Base-by-base conservation (phyloP, 2,113 vertebrate genomes). In the Corapipo altera region DNA sequence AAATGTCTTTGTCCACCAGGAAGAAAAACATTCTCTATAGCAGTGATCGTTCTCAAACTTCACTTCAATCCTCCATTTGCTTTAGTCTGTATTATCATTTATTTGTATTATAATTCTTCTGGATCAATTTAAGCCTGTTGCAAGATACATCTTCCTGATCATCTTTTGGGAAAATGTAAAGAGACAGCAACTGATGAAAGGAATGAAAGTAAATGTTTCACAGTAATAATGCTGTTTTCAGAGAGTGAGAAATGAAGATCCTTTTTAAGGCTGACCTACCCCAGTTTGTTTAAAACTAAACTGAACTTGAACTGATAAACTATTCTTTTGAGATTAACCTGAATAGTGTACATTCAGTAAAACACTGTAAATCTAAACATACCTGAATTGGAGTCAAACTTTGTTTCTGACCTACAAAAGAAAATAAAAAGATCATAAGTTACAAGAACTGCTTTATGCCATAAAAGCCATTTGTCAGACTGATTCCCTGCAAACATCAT, bases 351-450 rank as follows among this genome's bases (percentile, higher is more conserved):
- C 89, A 91, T 91, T 97, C 88, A 97, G 85, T 96, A 97, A 97
- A 97, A 96, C 91, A 96, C 94, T 93, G 95, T 96, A 96, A 97
- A 97, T 97, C 76, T 97, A 97, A 98, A 98, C 98, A 97, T 98
- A 99, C 99, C 99, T 98, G 99, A 99, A 93, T 98, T 98, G 9
- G 99, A 99, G 98, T 99, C 99, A 98, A 99, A 99, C 97, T 99
- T 99, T 70, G 98, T 98, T 97, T 97, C 98, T 66, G 99, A 99
- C 97, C 99, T 99, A 93, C 32, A 98, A 98, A 93, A 79, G 46
- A 78, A 98, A 96, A 97, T 66, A 95, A 85, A 96, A 91, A 96
- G 54, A 82, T 92, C 2, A 1, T 95, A 97, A 78, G 92, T 96
- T 91, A 95, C 82, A 96, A 96, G 91, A 95, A 89, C 43, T 73